Evolutionary conservation across 1,140 invertebrate genomes (phyloP).

Genomic region (Galendromus occidentalis): DNA sequence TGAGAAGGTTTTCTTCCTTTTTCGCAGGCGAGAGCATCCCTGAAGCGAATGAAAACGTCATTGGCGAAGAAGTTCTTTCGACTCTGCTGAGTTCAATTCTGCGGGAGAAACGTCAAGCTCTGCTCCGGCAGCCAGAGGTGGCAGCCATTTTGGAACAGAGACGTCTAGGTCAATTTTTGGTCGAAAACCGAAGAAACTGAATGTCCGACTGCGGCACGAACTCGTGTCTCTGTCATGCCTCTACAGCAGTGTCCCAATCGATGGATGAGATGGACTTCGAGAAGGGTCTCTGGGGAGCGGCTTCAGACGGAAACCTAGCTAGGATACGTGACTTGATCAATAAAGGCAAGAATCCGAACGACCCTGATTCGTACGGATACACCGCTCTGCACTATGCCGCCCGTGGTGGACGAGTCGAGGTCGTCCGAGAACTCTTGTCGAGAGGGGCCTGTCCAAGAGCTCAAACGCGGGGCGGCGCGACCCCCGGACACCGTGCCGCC

Average conservation of each 20-base stretch:
- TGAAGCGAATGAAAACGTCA: constrained; percentile 5
- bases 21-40: background rate
- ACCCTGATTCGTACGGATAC: background rate
- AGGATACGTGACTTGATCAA: background rate
- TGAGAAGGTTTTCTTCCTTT: no score
- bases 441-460: background rate
- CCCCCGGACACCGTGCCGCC: background rate
- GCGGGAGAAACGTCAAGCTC: background rate
- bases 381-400: background rate
- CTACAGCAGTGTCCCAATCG: background rate
- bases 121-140: background rate
- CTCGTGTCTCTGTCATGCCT: background rate
- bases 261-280: background rate
- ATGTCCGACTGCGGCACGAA: background rate
- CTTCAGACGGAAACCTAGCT: background rate
- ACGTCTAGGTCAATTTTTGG: background rate
- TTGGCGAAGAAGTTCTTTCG: background rate
- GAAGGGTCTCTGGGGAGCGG: background rate
- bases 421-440: background rate
- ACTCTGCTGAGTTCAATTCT: background rate
- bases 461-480: background rate
- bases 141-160: background rate
- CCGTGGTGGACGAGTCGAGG: background rate
- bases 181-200: background rate
- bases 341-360: background rate